These are phyloP conservation scores for Megalonaias nervosa DNA, from an alignment of 1,140 invertebrate species.

Conservation along the genomic window DNA sequence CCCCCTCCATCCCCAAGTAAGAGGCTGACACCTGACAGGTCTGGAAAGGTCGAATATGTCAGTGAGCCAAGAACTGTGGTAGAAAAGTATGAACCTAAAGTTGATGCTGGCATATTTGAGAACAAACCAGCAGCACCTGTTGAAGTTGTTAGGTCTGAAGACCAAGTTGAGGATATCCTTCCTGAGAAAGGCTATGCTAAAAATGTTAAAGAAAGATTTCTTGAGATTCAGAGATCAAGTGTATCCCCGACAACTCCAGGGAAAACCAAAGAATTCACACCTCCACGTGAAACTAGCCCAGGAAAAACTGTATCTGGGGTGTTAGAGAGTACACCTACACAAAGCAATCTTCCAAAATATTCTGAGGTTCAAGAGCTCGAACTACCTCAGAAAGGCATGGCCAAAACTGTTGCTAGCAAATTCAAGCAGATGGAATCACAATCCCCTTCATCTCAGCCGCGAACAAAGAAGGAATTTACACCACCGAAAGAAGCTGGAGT, in stretches of 20 bases:
- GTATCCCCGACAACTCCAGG: constrained; percentile 33
- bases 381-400: constrained; percentile 59
- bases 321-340: constrained; percentile 39
- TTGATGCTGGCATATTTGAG: constrained; percentile 55
- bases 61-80: constrained; percentile 48
- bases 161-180: constrained; percentile 38
- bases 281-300: constrained; percentile 41
- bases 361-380: constrained; percentile 45
- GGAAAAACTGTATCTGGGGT: constrained; percentile 39
- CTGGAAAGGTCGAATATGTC: constrained; percentile 55
- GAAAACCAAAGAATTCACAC: constrained; percentile 45
- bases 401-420: constrained; percentile 52
- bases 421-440: constrained; percentile 50
- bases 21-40: constrained; percentile 57
- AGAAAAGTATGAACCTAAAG: constrained; percentile 51
- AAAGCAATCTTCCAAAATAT: constrained; percentile 51
- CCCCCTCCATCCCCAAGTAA: constrained; percentile 46
- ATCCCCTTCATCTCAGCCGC: constrained; percentile 25
- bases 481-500: constrained; percentile 45
- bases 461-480: constrained; percentile 48
- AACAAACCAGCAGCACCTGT: constrained; percentile 42
- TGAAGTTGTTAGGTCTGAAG: constrained; percentile 45
- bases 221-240: constrained; percentile 40
- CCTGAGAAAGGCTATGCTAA: constrained; percentile 48
- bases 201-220: constrained; percentile 48